These are phyloP conservation scores for Protomyctophum bolini DNA, from an alignment of 2,113 vertebrate species.

Conservation along the genomic window DNA sequence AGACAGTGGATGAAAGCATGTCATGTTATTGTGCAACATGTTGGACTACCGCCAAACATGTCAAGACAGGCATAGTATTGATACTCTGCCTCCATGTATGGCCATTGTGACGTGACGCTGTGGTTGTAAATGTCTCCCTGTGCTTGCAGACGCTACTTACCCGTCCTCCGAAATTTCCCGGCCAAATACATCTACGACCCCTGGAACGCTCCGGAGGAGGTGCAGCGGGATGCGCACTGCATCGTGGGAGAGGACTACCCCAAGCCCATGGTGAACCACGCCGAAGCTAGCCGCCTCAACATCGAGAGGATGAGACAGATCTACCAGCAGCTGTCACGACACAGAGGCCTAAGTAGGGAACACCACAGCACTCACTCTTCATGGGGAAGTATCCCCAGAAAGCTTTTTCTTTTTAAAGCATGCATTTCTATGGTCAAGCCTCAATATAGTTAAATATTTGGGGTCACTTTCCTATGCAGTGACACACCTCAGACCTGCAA, in stretches of 20 bases:
- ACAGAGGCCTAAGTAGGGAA: constrained; percentile 56
- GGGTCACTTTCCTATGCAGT: too few relatives aligned
- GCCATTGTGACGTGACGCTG: constrained; percentile 24
- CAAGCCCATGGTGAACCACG: constrained; percentile 63
- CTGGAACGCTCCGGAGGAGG: constrained; percentile 52
- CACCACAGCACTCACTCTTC: too few relatives aligned
- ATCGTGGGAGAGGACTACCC: constrained; percentile 58
- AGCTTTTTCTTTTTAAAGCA: too few relatives aligned
- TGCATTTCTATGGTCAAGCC: too few relatives aligned
- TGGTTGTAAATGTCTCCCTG: constrained; percentile 39
- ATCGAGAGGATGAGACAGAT: constrained; percentile 66
- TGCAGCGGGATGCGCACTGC: constrained; percentile 49
- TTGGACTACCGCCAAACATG: too few relatives aligned
- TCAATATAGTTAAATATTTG: too few relatives aligned
- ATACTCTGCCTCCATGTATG: background rate
- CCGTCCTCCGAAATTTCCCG: constrained; percentile 52
- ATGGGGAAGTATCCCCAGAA: too few relatives aligned
- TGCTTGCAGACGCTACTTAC: constrained; percentile 58
- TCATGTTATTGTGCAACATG: too few relatives aligned
- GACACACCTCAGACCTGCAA: too few relatives aligned
- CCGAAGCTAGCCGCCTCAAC: constrained; percentile 60
- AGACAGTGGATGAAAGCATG: too few relatives aligned
- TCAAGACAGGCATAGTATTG: too few relatives aligned
- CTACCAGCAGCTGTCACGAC: constrained; percentile 65
- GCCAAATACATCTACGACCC: constrained; percentile 65